Base-by-base conservation (phyloP, 1,140 invertebrate genomes). In the Drosophila obscura region DNA sequence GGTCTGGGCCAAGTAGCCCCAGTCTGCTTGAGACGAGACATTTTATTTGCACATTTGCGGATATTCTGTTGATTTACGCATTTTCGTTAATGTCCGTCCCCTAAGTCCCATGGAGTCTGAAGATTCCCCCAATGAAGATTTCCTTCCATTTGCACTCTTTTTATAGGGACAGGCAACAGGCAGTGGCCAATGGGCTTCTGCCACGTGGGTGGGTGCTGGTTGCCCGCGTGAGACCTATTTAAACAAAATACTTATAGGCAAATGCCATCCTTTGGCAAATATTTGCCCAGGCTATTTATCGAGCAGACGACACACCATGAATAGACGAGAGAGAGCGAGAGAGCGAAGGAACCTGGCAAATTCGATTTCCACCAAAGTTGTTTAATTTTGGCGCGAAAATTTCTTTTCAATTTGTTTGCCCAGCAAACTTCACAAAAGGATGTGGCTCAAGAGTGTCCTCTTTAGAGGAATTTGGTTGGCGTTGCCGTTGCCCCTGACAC, bases 171-270 rank as follows among this genome's bases (percentile, higher is more conserved):
- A 26, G 43, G 64, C 69, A 74, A 45, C 43, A 26, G 53, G 53
- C n/a, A 19, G 49, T 15, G 44, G 31, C 1, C 1, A 22, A 4
- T 3, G 4, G 46, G 51, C 44, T 11, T 51, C 24, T 31, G 28
- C 19, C 58, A 73, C 57, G 68, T 51, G 56, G 64, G 72, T 39
- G 72, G 64, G 72, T 39, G 72, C 53, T 50, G 66, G 19, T 19
- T 19, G 19, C 19, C 19, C 19, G 19, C 51, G 73, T 64, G 66
- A 66, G 82, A 79, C 83, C 83, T 88, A 88, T 88, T 88, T 89
- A 88, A 88, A 88, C 84, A 88, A 73, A 89, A 72, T 83, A 82
- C 83, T 87, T 83, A 79, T 83, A 73, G 84, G 73, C 76, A 82
- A 88, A 73, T 83, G 83, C 63, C 79, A 88, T 79, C 83, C 83